Evolutionary conservation across 2,797 vertebrate genomes (phyloP), one percentile per base, ranked within the genome.

Genomic region (Pteropus rufus): DNA sequence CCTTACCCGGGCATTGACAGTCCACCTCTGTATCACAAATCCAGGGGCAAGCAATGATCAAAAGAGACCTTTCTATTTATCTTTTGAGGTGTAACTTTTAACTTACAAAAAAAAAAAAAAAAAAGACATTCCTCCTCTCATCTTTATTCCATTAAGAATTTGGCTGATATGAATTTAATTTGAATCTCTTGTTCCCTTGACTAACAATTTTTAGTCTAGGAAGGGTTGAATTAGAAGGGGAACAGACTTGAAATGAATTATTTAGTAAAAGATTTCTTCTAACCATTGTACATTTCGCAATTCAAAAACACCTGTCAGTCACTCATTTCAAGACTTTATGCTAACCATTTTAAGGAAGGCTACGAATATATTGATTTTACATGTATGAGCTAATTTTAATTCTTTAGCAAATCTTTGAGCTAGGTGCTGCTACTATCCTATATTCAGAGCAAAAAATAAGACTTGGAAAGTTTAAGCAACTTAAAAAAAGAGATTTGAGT

Each of bases 391-490:
- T 69, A 10, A 34, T 21, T 60, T 94, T 62, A 9, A 64, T 52
- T 79, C 46, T 58, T 26, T 12, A 65, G 34, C 75, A 24, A 5
- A 58, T 69, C 54, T 86, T 29, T 64, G 41, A 46, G 3, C 24
- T 73, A 36, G 9, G 21, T 19, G 12, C 44, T 70, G 67, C 34
- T 69, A 19, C 56, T n/a, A 1, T 69, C 52, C 31, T 24, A 9
- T 76, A 52, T 80, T 84, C 12, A 83, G 49, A 69, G 49, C 26
- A 67, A 70, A 91, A 60, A 72, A 49, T 73, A 85, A 95, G 52
- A 84, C 52, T 75, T 95, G 44, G 69, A 52, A 82, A 81, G 7
- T 31, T 64, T 84, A 83, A 85, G 56, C 49, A 60, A 85, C 41
- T 75, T 83, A 64, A 19, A 46, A 60, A 34, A 58, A 29, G 24